phyloP scores from a whole-genome alignment of 2,888 invertebrate species.

The Acleris cristana region DNA sequence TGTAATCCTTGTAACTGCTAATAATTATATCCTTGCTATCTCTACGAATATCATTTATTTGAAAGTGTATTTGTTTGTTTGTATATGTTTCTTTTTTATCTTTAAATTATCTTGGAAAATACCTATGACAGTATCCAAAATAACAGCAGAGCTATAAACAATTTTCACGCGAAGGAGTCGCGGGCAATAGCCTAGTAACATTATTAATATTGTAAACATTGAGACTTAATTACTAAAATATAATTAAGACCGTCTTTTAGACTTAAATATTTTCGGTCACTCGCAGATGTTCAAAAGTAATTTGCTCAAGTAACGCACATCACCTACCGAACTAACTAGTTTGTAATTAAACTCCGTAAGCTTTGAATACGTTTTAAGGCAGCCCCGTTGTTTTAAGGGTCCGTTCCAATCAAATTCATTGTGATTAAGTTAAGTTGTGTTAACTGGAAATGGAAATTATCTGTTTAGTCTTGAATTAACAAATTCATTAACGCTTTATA shows the following conservation, averaged over 20 bases:
- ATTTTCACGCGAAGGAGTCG: too few species aligned
- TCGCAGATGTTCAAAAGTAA: constrained; percentile 31
- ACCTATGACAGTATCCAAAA: too few species aligned
- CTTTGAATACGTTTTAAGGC: constrained; percentile 15
- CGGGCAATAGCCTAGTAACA: too few species aligned
- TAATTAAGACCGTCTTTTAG: constrained; percentile 7
- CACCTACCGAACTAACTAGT: constrained; percentile 28
- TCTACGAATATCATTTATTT: too few species aligned
- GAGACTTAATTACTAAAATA: constrained; percentile 12
- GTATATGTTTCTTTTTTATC: too few species aligned
- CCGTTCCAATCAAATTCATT: constrained; percentile 5
- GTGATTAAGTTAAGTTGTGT: constrained; percentile 4
- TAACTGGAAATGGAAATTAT: constrained; percentile 23
- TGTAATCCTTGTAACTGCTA: too few species aligned
- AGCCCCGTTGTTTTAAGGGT: constrained; percentile 7
- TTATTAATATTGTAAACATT: not conserved
- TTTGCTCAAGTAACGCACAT: constrained; percentile 23
- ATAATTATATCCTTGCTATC: too few species aligned
- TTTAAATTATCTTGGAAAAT: too few species aligned
- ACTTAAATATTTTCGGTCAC: constrained; percentile 27
- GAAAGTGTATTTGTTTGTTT: too few species aligned
- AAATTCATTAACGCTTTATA: constrained; percentile 18
- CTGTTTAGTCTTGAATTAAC: constrained; percentile 20
- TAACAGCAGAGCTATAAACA: too few species aligned
- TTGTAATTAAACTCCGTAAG: constrained; percentile 24